These are phyloP conservation scores for Colistium nudipinnis DNA, from an alignment of 2,113 vertebrate genomes.

Conservation along the genomic window DNA sequence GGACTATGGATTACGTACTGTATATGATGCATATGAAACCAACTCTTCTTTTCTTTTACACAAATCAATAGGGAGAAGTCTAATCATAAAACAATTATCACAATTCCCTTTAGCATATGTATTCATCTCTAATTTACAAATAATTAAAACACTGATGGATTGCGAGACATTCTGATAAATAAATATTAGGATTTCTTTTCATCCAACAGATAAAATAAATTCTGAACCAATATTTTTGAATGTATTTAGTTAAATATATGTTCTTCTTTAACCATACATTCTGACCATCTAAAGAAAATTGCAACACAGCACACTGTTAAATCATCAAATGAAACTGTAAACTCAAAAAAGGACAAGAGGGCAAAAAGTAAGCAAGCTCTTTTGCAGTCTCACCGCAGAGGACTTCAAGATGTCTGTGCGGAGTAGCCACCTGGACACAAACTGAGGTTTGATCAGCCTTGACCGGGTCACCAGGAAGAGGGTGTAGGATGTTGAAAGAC, in stretches of 20 bases:
- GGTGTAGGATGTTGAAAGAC: too few species aligned
- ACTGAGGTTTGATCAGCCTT: too few species aligned
- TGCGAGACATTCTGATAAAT: not conserved
- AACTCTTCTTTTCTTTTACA: conserved; percentile 30
- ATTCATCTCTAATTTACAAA: not conserved
- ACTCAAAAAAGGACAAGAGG: not conserved
- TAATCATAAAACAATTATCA: conserved; percentile 26
- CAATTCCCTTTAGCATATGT: conserved; percentile 7
- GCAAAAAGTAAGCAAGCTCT: not conserved
- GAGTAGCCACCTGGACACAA: too few species aligned
- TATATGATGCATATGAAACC: conserved; percentile 40
- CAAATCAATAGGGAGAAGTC: conserved; percentile 37
- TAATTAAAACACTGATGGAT: conserved; percentile 8
- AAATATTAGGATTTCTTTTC: not conserved
- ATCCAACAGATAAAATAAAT: not conserved
- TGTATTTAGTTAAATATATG: not conserved
- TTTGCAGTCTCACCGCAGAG: too few species aligned
- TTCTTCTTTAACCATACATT: not conserved
- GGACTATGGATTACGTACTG: conserved; percentile 28
- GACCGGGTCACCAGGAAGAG: too few species aligned
- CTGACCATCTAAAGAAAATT: not conserved
- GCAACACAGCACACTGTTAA: not conserved
- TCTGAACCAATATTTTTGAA: not conserved
- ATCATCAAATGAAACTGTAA: not conserved
- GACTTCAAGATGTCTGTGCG: too few species aligned